These are phyloP conservation scores for Drosophila pullipes DNA, from an alignment of 2,888 invertebrate genomes.

Conservation along the genomic window DNA sequence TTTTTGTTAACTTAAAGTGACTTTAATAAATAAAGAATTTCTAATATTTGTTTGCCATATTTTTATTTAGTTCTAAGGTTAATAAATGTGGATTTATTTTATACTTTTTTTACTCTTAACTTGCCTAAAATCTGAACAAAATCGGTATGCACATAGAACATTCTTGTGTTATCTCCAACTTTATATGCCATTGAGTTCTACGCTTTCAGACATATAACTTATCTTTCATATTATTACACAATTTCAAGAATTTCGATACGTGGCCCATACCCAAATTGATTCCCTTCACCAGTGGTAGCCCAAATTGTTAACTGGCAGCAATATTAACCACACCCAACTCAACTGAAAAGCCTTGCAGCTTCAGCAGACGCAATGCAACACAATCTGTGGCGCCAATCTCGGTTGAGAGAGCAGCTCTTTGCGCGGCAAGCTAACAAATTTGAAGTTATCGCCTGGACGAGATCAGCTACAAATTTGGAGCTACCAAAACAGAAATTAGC, in stretches of 20 bases:
- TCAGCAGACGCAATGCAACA: not conserved
- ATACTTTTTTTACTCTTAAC: not conserved
- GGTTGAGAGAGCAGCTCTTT: constrained; percentile 21
- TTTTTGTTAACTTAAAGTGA: not conserved
- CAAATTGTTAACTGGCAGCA: not conserved
- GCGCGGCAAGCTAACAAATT: constrained; percentile 43
- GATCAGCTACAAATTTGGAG: constrained; percentile 43
- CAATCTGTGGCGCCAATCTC: constrained; percentile 54
- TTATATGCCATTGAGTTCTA: too few relatives aligned
- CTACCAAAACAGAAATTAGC: constrained; percentile 74
- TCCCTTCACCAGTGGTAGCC: not conserved
- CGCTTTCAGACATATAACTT: not conserved
- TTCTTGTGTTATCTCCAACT: not conserved
- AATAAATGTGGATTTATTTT: not conserved
- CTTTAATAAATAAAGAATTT: not conserved
- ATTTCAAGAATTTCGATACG: not conserved
- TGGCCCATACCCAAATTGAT: not conserved
- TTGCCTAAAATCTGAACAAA: not conserved
- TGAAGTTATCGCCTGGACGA: constrained; percentile 48
- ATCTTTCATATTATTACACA: not conserved
- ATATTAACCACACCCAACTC: constrained; percentile 20
- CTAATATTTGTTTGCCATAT: not conserved
- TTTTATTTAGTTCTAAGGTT: too few relatives aligned
- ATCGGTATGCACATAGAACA: not conserved
- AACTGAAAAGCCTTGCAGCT: not conserved